phyloP scores from a whole-genome alignment of 2,888 invertebrate genomes.

The Stenurella melanura region DNA sequence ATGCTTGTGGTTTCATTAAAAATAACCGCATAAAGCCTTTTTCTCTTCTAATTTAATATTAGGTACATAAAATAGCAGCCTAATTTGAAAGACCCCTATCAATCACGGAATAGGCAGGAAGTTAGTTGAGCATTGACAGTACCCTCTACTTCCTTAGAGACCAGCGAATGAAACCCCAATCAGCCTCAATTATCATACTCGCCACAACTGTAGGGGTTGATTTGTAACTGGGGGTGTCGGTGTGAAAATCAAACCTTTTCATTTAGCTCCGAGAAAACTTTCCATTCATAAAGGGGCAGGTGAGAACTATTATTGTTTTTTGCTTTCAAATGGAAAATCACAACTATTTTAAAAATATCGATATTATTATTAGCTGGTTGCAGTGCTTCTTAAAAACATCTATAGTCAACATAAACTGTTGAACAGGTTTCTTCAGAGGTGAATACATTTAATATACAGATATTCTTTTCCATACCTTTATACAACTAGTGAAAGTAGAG shows the following conservation, averaged over 20 bases:
- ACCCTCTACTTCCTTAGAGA: conserved; percentile 60
- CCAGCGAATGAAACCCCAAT: conserved; percentile 70
- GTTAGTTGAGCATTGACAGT: conserved; percentile 62
- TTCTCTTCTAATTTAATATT: conserved; percentile 38
- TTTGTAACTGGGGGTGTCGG: conserved; percentile 48
- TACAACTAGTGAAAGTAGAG: too few species aligned
- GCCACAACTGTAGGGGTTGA: conserved; percentile 62
- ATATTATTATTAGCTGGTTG: too few species aligned
- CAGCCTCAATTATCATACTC: conserved; percentile 72
- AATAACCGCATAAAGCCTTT: conserved; percentile 13
- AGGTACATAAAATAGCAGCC: conserved; percentile 53
- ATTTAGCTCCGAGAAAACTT: conserved; percentile 32
- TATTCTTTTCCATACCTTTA: too few species aligned
- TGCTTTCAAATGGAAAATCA: neutral
- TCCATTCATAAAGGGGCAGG: neutral
- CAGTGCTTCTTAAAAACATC: too few species aligned
- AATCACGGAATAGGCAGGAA: conserved; percentile 67
- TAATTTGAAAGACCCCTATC: conserved; percentile 60
- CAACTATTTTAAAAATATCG: too few species aligned
- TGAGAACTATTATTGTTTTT: neutral
- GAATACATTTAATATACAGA: too few species aligned
- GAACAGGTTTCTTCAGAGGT: too few species aligned
- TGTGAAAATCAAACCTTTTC: conserved; percentile 52
- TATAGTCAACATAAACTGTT: too few species aligned
- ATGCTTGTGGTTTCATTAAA: conserved; percentile 4